These are phyloP conservation scores for Entomobrya proxima DNA, from an alignment of 2,888 invertebrate species.

Conservation along the genomic window DNA sequence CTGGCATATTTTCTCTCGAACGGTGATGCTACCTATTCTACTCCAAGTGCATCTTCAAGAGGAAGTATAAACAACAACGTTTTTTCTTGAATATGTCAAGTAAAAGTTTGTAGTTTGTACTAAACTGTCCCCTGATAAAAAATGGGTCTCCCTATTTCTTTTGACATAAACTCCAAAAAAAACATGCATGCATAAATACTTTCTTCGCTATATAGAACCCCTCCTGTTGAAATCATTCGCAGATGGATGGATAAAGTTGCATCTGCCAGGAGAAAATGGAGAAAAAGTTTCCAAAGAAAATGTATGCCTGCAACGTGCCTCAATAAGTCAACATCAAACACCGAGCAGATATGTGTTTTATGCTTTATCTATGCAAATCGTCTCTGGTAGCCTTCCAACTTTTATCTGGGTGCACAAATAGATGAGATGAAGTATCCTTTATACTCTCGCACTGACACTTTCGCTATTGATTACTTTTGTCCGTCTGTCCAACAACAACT, in stretches of 20 bases:
- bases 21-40: not conserved
- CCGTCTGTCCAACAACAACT: too few relatives aligned
- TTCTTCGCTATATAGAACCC: not conserved
- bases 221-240: not conserved
- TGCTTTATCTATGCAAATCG: conserved; percentile 57
- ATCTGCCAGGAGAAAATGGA: conserved; percentile 33
- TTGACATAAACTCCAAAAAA: not conserved
- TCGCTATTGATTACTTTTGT: too few relatives aligned
- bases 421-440: not conserved
- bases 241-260: conserved; percentile 48
- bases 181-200: conserved; percentile 5
- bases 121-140: conserved; percentile 40
- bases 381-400: conserved; percentile 45
- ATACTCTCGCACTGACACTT: too few relatives aligned
- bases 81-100: not conserved
- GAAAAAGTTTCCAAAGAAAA: conserved; percentile 25
- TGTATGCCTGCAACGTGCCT: conserved; percentile 47
- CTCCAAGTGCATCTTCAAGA: not conserved
- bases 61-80: not conserved
- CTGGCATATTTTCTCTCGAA: too few relatives aligned
- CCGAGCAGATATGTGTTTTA: conserved; percentile 37
- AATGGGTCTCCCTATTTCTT: not conserved
- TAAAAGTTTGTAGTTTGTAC: conserved; percentile 6
- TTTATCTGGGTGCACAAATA: conserved; percentile 8
- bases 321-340: conserved; percentile 43